Conservation (phyloP, 92 coral and sea anemone genomes). For the Umimayanthus chanpuru region DNA sequence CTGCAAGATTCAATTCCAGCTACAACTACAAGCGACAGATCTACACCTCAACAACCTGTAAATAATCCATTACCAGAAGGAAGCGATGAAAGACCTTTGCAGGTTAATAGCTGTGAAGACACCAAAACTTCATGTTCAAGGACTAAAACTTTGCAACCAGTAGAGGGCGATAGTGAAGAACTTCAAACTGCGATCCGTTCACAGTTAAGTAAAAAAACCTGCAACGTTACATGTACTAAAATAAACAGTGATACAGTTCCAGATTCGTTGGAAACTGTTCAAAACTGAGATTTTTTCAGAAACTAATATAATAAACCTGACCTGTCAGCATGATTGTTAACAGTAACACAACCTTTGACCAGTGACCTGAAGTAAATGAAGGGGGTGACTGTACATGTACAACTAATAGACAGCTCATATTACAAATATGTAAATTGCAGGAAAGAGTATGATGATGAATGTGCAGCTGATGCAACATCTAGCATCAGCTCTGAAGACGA, state of each 20-base stretch:
- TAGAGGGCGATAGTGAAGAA: background rate
- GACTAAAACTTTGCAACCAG: background rate
- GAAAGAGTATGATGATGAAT: background rate
- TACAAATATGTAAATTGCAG: too few relatives aligned
- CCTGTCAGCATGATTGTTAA: background rate
- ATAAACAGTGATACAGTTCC: background rate
- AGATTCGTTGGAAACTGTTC: background rate
- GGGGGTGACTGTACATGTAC: background rate
- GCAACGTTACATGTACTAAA: background rate
- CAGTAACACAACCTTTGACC: background rate
- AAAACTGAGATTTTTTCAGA: too few relatives aligned
- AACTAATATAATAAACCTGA: background rate
- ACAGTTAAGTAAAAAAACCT: background rate
- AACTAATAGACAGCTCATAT: background rate
- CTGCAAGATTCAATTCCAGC: background rate
- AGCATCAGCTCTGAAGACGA: background rate
- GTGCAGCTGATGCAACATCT: background rate
- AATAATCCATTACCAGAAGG: background rate
- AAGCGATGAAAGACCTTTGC: background rate
- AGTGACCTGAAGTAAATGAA: background rate
- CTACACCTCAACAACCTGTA: background rate
- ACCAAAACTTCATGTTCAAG: background rate
- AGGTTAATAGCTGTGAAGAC: background rate
- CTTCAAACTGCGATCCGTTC: background rate
- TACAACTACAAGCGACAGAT: background rate